Base-by-base conservation (phyloP, 2,113 vertebrate species). In the Elachura formosa region DNA sequence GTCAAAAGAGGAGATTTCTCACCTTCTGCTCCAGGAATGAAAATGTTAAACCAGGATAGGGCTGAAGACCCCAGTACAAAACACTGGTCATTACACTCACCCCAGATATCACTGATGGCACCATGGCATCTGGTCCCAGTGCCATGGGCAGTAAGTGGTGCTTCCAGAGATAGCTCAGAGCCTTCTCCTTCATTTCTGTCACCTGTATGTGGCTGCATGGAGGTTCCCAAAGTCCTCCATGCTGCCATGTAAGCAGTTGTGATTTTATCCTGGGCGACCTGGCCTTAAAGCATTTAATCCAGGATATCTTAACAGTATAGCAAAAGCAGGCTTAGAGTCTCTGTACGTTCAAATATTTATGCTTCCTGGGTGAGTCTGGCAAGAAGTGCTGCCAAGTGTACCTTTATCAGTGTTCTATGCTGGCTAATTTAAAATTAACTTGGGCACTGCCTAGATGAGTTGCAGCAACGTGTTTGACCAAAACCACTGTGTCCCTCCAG, bases 331-430 rank as follows among this genome's bases (percentile, higher is more conserved):
- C 67, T 72, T 83, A 43, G 43, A 88, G 63, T 8, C 68, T 90
- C 72, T 83, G 38, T 11, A n/a, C 26, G 26, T 84, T 96, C 95
- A 96, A 96, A 96, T 96, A 96, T 96, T 96, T 96, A 94, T 95
- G 92, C 94, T 95, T 96, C 95, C 95, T 95, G 95, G 95, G 96
- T 93, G 85, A 88, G 95, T 34, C 88, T 83, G 67, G 86, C 75
- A 71, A 88, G 67, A 88, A 83, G 59, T 40, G 24, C 68, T 93
- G 95, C 92, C 95, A 93, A 90, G 63, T 20, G 43, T 23, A 46
- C 88, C 63, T 63, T 94, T 96, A 96, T 96, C 96, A 81, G 59
- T 54, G 68, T 62, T 56, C 61, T 68, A 2, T 3, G 25, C 80
- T 75, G 45, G 80, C 25, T 89, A 88, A 94, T 95, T 94, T 93